phyloP scores from a whole-genome alignment of 2,797 vertebrate genomes.

The Sebastiscus tertius region DNA sequence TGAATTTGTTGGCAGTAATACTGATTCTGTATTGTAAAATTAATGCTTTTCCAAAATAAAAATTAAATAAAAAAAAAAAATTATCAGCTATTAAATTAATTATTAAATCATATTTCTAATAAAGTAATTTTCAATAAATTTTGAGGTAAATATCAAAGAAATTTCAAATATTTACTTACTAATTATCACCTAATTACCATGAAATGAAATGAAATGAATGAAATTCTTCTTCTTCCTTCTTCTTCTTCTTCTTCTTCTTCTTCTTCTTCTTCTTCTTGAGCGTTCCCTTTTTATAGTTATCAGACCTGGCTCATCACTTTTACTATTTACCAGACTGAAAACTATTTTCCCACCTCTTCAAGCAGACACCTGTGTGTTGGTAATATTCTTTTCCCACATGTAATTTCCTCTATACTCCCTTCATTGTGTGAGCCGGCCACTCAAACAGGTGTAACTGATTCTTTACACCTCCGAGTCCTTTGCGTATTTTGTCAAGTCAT shows the following conservation, averaged over 20 bases:
- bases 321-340: constrained; percentile 10
- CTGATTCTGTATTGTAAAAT: too few species aligned
- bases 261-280: background rate
- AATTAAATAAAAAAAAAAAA: too few species aligned
- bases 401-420: constrained; percentile 56
- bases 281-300: background rate
- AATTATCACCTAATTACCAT: too few species aligned
- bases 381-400: constrained; percentile 46
- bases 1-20: too few species aligned
- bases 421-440: background rate
- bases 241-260: background rate
- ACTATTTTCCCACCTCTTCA: constrained; percentile 22
- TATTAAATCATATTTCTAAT: too few species aligned
- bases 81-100: too few species aligned
- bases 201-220: too few species aligned
- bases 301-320: background rate
- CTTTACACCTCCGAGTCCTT: constrained; percentile 30
- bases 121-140: too few species aligned
- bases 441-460: constrained; percentile 57
- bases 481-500: constrained; percentile 36
- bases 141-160: too few species aligned
- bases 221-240: too few species aligned
- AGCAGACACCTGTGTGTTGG: constrained; percentile 46
- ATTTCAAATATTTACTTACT: too few species aligned
- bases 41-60: too few species aligned